A percentile compares a stretch with the other conserved stretches of the same genome.
These are phyloP conservation scores for Glaucopsyche alexis DNA, from an alignment of 2,888 invertebrate genomes.

Conservation along the genomic window DNA sequence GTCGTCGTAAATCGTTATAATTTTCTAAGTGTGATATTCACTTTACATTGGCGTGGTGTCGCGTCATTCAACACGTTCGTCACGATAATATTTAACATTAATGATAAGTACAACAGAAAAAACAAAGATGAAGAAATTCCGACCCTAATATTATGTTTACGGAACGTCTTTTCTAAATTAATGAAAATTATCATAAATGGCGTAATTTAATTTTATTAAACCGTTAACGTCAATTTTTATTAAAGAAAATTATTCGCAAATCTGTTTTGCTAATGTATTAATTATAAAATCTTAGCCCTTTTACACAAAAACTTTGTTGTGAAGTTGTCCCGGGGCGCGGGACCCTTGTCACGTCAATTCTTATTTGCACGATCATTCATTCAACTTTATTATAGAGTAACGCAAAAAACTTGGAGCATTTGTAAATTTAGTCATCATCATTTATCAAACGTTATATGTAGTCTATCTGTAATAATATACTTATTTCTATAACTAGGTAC, in stretches of 20 bases:
- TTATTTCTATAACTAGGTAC: too few species aligned
- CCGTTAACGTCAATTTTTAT: background rate
- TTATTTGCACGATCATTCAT: slow-evolving; percentile 29
- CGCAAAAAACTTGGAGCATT: slow-evolving; percentile 7
- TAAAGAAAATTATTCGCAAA: background rate
- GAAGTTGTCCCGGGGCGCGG: slow-evolving; percentile 15
- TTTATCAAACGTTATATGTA: background rate
- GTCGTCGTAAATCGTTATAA: background rate
- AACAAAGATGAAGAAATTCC: background rate
- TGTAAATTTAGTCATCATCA: background rate
- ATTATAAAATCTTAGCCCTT: slow-evolving; percentile 28
- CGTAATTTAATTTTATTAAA: background rate
- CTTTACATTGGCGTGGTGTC: background rate
- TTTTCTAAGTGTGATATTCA: background rate
- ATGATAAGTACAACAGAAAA: too few species aligned
- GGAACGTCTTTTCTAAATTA: background rate
- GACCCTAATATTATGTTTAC: background rate
- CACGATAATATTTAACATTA: background rate
- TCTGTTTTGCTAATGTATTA: slow-evolving; percentile 26
- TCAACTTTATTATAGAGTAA: slow-evolving; percentile 30
- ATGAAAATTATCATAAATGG: background rate
- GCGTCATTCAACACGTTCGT: background rate
- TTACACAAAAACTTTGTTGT: slow-evolving; percentile 16
- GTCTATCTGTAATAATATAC: too few species aligned
- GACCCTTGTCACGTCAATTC: slow-evolving; percentile 32